phyloP scores from a whole-genome alignment of 2,888 invertebrate genomes.

The Pterostichus madidus region DNA sequence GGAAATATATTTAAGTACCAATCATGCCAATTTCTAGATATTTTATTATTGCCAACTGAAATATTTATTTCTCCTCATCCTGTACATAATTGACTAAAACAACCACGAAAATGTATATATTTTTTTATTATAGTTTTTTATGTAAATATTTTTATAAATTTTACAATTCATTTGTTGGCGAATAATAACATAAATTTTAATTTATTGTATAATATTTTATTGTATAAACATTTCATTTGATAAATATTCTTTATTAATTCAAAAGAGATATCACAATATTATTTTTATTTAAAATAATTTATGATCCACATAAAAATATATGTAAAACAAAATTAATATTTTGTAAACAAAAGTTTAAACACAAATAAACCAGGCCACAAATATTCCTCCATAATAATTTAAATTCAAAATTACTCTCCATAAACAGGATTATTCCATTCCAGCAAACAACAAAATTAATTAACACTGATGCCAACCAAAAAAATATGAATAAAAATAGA shows the following conservation, averaged over 20 bases:
- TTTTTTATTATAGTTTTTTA: too few relatives aligned
- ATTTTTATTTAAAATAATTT: conserved; percentile 8
- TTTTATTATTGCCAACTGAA: too few relatives aligned
- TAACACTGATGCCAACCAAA: not conserved
- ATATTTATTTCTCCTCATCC: too few relatives aligned
- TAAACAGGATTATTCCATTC: conserved; percentile 16
- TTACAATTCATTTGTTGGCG: too few relatives aligned
- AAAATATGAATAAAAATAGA: not conserved
- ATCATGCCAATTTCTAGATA: too few relatives aligned
- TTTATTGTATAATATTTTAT: too few relatives aligned
- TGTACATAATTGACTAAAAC: too few relatives aligned
- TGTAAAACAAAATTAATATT: conserved; percentile 5
- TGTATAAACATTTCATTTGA: too few relatives aligned
- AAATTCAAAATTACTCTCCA: not conserved
- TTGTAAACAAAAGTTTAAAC: not conserved
- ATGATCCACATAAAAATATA: not conserved
- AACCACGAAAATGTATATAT: too few relatives aligned
- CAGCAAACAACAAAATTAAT: conserved; percentile 5
- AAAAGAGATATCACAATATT: not conserved
- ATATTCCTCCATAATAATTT: not conserved
- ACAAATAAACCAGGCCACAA: not conserved
- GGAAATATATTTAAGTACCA: too few relatives aligned
- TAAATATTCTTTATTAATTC: not conserved
- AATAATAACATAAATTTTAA: too few relatives aligned
- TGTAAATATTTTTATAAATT: too few relatives aligned